Evolutionary conservation across 2,888 invertebrate genomes (phyloP), one percentile per base, ranked within the genome.

Genomic region (Anarsia innoxiella): DNA sequence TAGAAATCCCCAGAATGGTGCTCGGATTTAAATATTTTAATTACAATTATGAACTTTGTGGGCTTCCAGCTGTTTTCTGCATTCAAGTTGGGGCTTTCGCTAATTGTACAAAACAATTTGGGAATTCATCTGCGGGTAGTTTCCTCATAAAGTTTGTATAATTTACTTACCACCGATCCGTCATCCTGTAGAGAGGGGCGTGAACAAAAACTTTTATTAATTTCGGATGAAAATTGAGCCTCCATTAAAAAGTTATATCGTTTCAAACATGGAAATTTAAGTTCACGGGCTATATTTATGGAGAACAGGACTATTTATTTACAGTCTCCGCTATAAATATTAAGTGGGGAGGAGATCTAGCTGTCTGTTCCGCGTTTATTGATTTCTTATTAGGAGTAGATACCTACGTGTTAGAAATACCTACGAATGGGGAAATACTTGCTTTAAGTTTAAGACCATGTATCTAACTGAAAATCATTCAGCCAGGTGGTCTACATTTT

Each of bases 131-230:
- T 5, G 6, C 6, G 19, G 28, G 31, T 15, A 38, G 38, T 38
- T 36, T 12, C 8, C 16, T 13, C 28, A 19, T 31, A 28, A 38
- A 38, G 19, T 37, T 35, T 25, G 31, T 31, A 23, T 50, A 52
- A 59, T 55, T 51, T 69, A 77, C 83, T 79, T 62, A 86, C 86
- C 84, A 85, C 74, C 52, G 83, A 84, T 73, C 85, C 86, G 58
- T 86, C 85, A 65, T 82, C 80, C 86, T 86, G 67, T 62, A 66
- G 66, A 63, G 49, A n/a, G n/a, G n/a, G 55, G 77, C 79, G 66
- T 71, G 64, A 71, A 80, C 69, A 80, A 67, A 76, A 67, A 73
- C 59, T 54, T 64, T 66, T 69, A 61, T 64, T 62, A 63, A 66
- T 63, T 51, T 52, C 53, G 49, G 52, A 55, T 50, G 50, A 49